Conservation (phyloP, 2,113 vertebrate species). For the Zosterops japonicus region DNA sequence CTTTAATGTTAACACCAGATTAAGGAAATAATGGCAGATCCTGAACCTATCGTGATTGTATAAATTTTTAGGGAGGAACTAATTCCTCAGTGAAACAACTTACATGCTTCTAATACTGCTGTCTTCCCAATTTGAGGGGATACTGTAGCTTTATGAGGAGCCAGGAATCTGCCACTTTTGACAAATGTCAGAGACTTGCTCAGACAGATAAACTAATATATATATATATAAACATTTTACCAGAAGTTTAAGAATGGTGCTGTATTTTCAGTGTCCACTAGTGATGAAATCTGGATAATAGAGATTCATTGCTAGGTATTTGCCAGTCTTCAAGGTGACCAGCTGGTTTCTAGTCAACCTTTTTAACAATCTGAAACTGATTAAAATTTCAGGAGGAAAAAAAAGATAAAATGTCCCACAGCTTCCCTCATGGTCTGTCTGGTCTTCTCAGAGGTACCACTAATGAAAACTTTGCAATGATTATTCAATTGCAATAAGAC, state of each 20-base stretch:
- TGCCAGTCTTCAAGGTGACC: not conserved
- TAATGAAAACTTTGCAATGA: not conserved
- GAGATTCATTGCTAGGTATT: not conserved
- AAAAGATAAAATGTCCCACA: not conserved
- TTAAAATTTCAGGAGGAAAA: accelerated
- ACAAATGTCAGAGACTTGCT: not conserved
- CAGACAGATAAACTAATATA: not conserved
- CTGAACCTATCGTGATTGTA: not conserved
- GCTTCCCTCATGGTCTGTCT: not conserved
- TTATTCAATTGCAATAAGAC: not conserved
- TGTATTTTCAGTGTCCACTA: not conserved
- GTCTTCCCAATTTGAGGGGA: not conserved
- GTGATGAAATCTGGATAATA: not conserved
- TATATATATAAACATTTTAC: not conserved
- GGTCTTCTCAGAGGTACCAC: not conserved
- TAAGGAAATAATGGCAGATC: not conserved
- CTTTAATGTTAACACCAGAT: not conserved
- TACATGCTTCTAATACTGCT: not conserved
- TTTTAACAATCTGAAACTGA: not conserved
- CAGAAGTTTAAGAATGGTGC: not conserved
- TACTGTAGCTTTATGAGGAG: not conserved
- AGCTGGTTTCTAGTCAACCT: not conserved
- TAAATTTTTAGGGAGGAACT: not conserved
- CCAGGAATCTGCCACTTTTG: not conserved
- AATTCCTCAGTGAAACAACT: not conserved